These are phyloP conservation scores for Athalia circularis DNA, from an alignment of 2,888 invertebrate species.

Conservation along the genomic window DNA sequence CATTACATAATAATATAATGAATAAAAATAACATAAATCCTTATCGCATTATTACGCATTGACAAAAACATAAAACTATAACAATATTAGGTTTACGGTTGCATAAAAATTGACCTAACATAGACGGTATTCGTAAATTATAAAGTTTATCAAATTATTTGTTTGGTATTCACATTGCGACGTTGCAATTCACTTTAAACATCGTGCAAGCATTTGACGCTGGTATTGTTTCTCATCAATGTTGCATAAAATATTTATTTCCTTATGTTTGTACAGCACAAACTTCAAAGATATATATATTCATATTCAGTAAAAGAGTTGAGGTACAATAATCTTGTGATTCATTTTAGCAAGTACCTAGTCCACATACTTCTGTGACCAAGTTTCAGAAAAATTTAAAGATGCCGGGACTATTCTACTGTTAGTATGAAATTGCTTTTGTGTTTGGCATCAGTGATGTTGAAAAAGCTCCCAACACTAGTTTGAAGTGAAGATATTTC, in stretches of 20 bases:
- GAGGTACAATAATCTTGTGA: too few relatives aligned
- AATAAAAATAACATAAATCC: slow-evolving; percentile 17
- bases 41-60: not conserved
- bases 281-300: not conserved
- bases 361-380: too few relatives aligned
- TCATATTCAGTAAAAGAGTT: not conserved
- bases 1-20: not conserved
- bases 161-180: slow-evolving; percentile 34
- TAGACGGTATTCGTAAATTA: slow-evolving; percentile 16
- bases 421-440: slow-evolving; percentile 12
- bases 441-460: slow-evolving; percentile 8
- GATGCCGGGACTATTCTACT: not conserved
- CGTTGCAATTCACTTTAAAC: slow-evolving; percentile 15
- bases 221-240: slow-evolving; percentile 32
- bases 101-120: slow-evolving; percentile 31
- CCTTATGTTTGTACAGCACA: not conserved
- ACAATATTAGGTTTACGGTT: slow-evolving; percentile 28
- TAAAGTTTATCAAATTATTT: slow-evolving; percentile 38
- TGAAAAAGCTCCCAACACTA: not conserved
- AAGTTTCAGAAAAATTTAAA: too few relatives aligned
- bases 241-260: slow-evolving; percentile 17
- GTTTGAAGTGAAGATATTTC: slow-evolving; percentile 4
- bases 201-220: slow-evolving; percentile 22
- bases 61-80: not conserved
- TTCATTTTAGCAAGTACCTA: too few relatives aligned